Evolutionary conservation across 2,888 invertebrate genomes (phyloP), one percentile per base, ranked within the genome.

Genomic region (Diarsia dahlii): DNA sequence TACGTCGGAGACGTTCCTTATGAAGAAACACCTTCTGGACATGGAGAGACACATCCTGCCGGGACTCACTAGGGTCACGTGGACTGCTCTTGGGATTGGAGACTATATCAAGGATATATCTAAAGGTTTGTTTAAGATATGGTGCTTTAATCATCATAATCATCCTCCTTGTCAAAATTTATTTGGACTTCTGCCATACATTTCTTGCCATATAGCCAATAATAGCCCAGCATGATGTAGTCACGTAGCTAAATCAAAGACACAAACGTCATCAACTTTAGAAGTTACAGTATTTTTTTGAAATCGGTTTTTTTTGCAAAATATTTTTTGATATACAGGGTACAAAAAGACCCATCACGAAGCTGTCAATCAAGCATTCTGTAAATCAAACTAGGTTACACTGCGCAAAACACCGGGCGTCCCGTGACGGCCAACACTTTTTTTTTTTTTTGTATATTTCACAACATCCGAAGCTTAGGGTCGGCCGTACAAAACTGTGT

Each of bases 11-110:
- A 97, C 98, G 0, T 96, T 97, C 79, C 97, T 98, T 72, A 94
- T 98, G 91, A 97, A 98, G 85, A 97, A 97, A 20, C 97, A 97
- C 84, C 95, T 98, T 0, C 95, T 97, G 85, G 97, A 98, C 80
- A 97, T 98, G 81, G 98, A 99, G 91, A 97, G 98, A 56, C 97
- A 97, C 70, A 97, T 99, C 68, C 97, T 98, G 88, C 98, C 98
- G 4, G 99, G 99, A 0, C 95, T 98, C 0, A 98, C 98, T 4
- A 97, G 99, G 48, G 97, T 99, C 74, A 98, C 98, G 64, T 99
- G 99, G 99, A 98, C 98, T 81, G 98, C 99, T 0, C 96, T 99
- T 20, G 98, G 98, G 46, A 98, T 99, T 63, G 95, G 96, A 23
- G 98, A 98, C 79, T 99, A 98, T 91, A 96, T 96, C 62, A 93